Base-by-base conservation (phyloP, 2,113 vertebrate genomes). In the Crotophaga sulcirostris region DNA sequence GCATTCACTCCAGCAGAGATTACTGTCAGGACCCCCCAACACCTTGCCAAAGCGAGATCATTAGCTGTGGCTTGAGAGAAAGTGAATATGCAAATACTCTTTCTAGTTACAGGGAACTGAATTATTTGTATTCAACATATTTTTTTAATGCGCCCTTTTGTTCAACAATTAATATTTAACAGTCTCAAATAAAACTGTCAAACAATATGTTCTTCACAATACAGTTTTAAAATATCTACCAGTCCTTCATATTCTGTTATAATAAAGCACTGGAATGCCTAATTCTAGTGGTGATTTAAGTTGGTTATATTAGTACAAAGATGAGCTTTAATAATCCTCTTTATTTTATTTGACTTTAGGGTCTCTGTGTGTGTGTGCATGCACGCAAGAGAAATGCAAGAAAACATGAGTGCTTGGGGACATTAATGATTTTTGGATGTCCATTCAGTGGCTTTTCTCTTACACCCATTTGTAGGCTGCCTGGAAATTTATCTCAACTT, bases 161-260 rank as follows among this genome's bases (percentile, higher is more conserved):
- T 97, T 93, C 93, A 54, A 86, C 97, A 97, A 98, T 98, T 98
- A 97, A 97, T 98, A 98, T 97, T 98, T 98, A 97, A 97, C 90
- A 89, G 78, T 93, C 96, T 97, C 94, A 96, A 97, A 97, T 98
- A 98, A 98, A 97, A 92, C 96, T 97, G 97, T 96, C 97, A 97
- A 95, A 96, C 90, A 97, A 96, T 96, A 97, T 34, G 44, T 59
- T 96, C 96, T 98, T 97, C n/a, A 69, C 92, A 90, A 94, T 90
- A 91, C 69, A 58, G 56, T 89, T 97, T 97, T 97, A 96, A 97
- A 97, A 94, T 95, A 97, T 93, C 96, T 93, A 75, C 92, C 96
- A 96, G 80, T 96, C 96, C 94, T 96, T 97, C 96, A 96, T 96
- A 93, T 84, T 91, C 93, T 83, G 5, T 91, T 95, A 67, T 87